phyloP scores from a whole-genome alignment of 2,113 vertebrate species.

The Pelusios castaneus region DNA sequence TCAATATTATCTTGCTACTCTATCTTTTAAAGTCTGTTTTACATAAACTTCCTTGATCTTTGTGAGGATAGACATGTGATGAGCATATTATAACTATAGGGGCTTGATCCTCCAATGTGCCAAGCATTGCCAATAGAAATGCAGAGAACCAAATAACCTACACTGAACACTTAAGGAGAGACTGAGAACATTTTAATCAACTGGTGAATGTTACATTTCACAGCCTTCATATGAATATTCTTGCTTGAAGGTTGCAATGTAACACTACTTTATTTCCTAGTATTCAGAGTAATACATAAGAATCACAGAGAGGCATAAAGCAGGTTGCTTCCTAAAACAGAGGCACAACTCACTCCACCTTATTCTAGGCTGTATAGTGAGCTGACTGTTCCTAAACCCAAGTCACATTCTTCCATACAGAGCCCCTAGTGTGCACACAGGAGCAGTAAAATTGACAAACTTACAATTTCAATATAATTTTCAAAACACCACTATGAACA shows the following conservation, averaged over 20 bases:
- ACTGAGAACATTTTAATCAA: neutral
- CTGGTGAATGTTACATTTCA: neutral
- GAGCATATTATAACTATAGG: neutral
- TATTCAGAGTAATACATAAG: neutral
- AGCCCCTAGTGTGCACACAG: neutral
- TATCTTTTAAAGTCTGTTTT: slow-evolving; percentile 11
- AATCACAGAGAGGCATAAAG: neutral
- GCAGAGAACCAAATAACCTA: neutral
- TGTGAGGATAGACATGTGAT: neutral
- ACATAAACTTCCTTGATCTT: slow-evolving; percentile 2
- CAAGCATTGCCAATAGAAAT: neutral
- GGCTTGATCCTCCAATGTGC: neutral
- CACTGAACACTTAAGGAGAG: neutral
- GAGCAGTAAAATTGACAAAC: neutral
- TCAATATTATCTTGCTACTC: neutral
- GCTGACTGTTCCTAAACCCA: neutral
- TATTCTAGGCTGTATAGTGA: neutral
- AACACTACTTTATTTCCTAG: neutral
- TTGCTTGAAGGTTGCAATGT: neutral
- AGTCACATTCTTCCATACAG: neutral
- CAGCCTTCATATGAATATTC: neutral
- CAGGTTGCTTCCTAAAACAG: neutral
- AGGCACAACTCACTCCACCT: neutral
- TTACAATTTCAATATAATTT: neutral
- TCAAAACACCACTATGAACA: neutral